phyloP scores from a whole-genome alignment of 2,113 vertebrate genomes.

The Trematomus loennbergii region DNA sequence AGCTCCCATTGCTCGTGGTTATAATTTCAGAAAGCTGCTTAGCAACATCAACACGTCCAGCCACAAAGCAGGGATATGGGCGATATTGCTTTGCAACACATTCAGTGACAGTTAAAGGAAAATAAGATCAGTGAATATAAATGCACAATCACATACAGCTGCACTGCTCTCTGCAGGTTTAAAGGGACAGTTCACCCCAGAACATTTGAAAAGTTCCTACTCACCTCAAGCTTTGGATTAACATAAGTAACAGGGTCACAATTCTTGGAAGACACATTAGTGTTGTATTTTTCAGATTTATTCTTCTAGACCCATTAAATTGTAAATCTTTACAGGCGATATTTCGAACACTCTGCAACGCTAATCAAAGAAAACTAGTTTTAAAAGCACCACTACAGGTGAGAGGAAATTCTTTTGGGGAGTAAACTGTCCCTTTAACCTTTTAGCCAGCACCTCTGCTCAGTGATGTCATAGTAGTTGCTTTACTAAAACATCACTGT shows the following conservation, averaged over 20 bases:
- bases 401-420: too few relatives aligned
- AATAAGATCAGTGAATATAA: conserved; percentile 33
- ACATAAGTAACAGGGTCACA: too few relatives aligned
- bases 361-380: too few relatives aligned
- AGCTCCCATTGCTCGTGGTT: conserved; percentile 41
- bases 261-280: too few relatives aligned
- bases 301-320: too few relatives aligned
- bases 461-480: conserved; percentile 12
- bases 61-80: conserved; percentile 46
- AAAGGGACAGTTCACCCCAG: not conserved
- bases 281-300: too few relatives aligned
- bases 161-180: not conserved
- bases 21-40: conserved; percentile 59
- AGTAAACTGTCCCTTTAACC: too few relatives aligned
- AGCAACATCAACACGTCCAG: conserved; percentile 55
- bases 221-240: too few relatives aligned
- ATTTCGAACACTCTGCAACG: too few relatives aligned
- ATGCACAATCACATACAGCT: conserved; percentile 46
- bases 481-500: not conserved
- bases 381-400: too few relatives aligned
- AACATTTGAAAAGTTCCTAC: too few relatives aligned
- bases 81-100: conserved; percentile 56
- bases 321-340: too few relatives aligned
- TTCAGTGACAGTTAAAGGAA: conserved; percentile 51
- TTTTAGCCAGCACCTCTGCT: not conserved